phyloP scores from a whole-genome alignment of 2,797 vertebrate genomes.

The Bryconaethiops microstoma region DNA sequence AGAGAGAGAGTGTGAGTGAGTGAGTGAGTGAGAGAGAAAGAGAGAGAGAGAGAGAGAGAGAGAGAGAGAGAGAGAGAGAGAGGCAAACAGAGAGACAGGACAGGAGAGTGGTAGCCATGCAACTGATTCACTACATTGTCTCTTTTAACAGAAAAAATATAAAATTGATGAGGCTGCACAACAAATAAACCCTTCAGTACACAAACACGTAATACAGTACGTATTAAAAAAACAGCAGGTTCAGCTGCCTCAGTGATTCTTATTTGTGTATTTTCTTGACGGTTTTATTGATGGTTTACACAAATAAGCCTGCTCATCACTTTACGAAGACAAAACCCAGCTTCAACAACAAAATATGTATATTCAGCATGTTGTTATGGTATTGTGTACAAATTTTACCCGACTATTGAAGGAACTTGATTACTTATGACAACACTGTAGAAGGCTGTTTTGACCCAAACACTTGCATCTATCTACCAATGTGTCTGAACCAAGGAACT shows the following conservation, averaged over 20 bases:
- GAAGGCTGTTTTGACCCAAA: not conserved
- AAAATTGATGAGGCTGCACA: not conserved
- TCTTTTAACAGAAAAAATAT: not conserved
- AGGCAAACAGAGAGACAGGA: slow-evolving; percentile 7
- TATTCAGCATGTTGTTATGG: not conserved
- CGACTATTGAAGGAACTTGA: not conserved
- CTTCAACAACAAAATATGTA: not conserved
- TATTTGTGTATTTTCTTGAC: not conserved
- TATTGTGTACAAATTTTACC: not conserved
- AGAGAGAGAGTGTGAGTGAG: not conserved
- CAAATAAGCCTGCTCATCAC: not conserved
- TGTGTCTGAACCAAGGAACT: not conserved
- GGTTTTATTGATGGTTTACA: not conserved
- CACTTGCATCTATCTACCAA: not conserved
- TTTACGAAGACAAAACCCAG: not conserved
- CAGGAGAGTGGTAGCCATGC: slow-evolving; percentile 13
- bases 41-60: slow-evolving; percentile 42
- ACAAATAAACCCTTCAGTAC: not conserved
- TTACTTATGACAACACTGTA: not conserved
- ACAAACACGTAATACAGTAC: not conserved
- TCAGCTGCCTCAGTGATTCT: not conserved
- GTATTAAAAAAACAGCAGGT: not conserved
- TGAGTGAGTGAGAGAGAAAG: slow-evolving; percentile 21
- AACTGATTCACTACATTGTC: not conserved
- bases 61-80: not conserved